Evolutionary conservation across 2,888 invertebrate species (phyloP).

Genomic region (Bursaphelenchus okinawaensis): DNA sequence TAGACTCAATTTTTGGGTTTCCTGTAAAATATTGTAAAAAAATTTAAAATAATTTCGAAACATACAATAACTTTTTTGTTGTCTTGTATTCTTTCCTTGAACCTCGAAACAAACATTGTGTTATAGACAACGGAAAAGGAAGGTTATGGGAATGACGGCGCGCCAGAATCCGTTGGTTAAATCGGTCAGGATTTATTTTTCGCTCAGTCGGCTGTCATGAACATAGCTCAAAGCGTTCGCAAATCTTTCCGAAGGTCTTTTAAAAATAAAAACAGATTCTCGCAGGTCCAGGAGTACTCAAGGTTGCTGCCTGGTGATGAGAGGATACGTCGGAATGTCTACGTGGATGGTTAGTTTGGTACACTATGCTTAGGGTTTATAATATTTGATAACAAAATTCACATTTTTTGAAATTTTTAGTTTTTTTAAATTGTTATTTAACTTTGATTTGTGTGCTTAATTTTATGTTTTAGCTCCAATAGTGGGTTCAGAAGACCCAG

Average conservation of each 20-base stretch:
- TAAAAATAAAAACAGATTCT: background rate
- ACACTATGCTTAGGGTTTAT: too few species aligned
- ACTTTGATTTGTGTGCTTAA: too few species aligned
- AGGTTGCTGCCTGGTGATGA: conserved; percentile 38
- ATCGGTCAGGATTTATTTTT: background rate
- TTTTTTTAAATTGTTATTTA: background rate
- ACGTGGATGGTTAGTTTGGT: conserved; percentile 33
- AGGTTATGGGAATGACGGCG: background rate
- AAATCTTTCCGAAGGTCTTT: background rate
- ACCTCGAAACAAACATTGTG: too few species aligned
- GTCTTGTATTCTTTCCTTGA: too few species aligned
- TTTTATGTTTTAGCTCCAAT: conserved; percentile 18
- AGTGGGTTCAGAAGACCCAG: conserved; percentile 48
- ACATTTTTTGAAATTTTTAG: too few species aligned
- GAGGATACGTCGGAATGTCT: conserved; percentile 37
- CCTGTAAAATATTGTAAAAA: too few species aligned
- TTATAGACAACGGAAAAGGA: background rate
- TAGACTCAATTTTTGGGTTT: too few species aligned
- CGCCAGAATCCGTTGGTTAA: background rate
- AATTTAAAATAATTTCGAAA: too few species aligned
- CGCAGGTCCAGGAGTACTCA: conserved; percentile 31
- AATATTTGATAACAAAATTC: too few species aligned
- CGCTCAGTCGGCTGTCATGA: background rate
- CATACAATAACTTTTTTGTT: too few species aligned
- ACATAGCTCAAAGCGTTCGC: background rate